Conservation (phyloP, 2,888 invertebrate genomes). For the Fabriciana adippe region DNA sequence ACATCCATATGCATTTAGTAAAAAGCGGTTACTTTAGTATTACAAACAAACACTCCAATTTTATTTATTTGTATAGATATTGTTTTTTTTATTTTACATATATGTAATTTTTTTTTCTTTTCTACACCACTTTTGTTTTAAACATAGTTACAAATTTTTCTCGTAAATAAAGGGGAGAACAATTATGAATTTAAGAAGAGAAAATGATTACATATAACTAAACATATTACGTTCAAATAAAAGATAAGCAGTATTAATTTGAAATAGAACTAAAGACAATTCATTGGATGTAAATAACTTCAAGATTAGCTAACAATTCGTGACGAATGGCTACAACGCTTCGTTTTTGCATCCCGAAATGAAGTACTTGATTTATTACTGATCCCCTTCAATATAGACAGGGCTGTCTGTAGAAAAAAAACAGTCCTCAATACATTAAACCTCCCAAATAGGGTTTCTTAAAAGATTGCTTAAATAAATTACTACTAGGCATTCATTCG, state of each 20-base stretch:
- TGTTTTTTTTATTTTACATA: too few species aligned
- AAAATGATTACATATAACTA: too few species aligned
- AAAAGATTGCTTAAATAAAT: constrained; percentile 29
- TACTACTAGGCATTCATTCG: background rate
- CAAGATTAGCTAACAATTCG: constrained; percentile 42
- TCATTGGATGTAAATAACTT: constrained; percentile 31
- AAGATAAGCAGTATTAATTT: background rate
- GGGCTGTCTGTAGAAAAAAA: constrained; percentile 48
- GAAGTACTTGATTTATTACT: constrained; percentile 53
- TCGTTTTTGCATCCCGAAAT: constrained; percentile 49
- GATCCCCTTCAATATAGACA: constrained; percentile 51
- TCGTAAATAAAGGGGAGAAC: too few species aligned
- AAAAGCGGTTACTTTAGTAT: too few species aligned
- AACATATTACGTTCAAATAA: background rate
- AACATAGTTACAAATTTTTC: too few species aligned
- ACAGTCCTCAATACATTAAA: constrained; percentile 38
- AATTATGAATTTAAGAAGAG: too few species aligned
- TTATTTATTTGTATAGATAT: too few species aligned
- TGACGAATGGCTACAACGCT: constrained; percentile 41
- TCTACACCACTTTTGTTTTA: too few species aligned
- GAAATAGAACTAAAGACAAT: background rate
- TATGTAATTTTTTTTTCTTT: too few species aligned
- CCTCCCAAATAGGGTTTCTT: constrained; percentile 26
- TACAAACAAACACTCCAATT: too few species aligned
- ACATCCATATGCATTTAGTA: too few species aligned